Base-by-base conservation (phyloP, 2,113 vertebrate species). In the Corythoichthys haematopterus region DNA sequence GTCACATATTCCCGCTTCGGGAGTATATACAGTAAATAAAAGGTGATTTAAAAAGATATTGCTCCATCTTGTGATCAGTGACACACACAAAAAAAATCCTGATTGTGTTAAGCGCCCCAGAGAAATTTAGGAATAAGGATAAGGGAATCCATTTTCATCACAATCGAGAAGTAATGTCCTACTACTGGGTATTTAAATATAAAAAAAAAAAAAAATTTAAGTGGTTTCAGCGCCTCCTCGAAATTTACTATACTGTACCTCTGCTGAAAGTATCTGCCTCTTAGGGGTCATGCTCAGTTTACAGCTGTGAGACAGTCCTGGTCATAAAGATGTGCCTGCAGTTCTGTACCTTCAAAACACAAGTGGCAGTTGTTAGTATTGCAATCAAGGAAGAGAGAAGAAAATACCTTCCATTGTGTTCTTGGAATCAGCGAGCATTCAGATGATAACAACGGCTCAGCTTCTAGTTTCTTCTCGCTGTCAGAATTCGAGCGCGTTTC, bases 401-500 rank as follows among this genome's bases (percentile, higher is more conserved):
- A 46, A 14, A 47, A 33, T 57, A 43, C 28, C 36, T 55, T 61
- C 53, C 46, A 46, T 61, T 59, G 56, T 73, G 66, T 63, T 60
- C 48, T 7, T 70, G 35, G n/a, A 59, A 65, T 75, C 56, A 73
- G 28, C 51, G 14, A 40, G 68, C 74, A 51, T 81, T 75, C 56
- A 63, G 68, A 70, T 71, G 72, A 74, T 85, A 84, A 85, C 69
- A 88, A 77, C 46, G 33, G 56, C 59, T 86, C 72, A 63, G 72
- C 77, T 68, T 80, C 70, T 82, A 79, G 61, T 84, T 85, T 70
- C 65, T 86, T 70, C 64, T 64, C 71, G 71, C 74, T 70, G 74
- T 87, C 86, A 84, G 77, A 84, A 80, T 78, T 58, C 65, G 72
- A 82, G 78, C 56, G 75, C 9, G 88, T 92, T 88, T 83, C 90